A percentile compares a stretch with the other conserved stretches of the same genome.
Conservation (phyloP, 2,113 vertebrate genomes). For the Ageneiosus marmoratus region DNA sequence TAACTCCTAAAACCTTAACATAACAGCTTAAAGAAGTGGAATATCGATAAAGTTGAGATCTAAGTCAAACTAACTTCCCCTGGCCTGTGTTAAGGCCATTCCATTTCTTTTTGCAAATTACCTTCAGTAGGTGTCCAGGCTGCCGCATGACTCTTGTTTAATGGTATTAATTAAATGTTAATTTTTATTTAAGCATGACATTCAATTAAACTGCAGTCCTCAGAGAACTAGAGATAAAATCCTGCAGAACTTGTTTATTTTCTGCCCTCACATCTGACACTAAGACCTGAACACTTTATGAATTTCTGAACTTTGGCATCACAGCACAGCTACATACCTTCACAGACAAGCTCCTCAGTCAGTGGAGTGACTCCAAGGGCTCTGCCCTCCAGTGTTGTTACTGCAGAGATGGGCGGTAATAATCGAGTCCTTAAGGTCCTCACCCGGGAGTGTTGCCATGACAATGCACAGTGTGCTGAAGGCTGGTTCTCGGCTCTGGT, state of each 20-base stretch:
- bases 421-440: slow-evolving; percentile 48
- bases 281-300: not conserved
- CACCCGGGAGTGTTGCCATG: slow-evolving; percentile 50
- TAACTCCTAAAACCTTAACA: not conserved
- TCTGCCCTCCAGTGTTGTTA: slow-evolving; percentile 42
- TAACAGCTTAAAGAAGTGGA: not conserved
- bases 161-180: slow-evolving; percentile 31
- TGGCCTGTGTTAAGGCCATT: not conserved
- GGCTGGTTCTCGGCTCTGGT: slow-evolving; percentile 41
- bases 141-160: slow-evolving; percentile 12
- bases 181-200: slow-evolving; percentile 37
- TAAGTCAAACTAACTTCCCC: not conserved
- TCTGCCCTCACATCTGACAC: not conserved
- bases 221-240: slow-evolving; percentile 21
- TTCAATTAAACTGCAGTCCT: slow-evolving; percentile 8
- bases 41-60: too few relatives aligned
- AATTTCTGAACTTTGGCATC: slow-evolving; percentile 1
- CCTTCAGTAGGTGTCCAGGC: not conserved
- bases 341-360: not conserved
- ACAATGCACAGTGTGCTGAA: slow-evolving; percentile 39
- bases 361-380: not conserved
- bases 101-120: not conserved
- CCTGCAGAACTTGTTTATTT: not conserved
- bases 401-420: slow-evolving; percentile 32
- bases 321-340: not conserved